These are phyloP conservation scores for Pseudorhiza aurosa DNA, from an alignment of 30 jellyfish, hydroid and myxozoan species.

Conservation along the genomic window DNA sequence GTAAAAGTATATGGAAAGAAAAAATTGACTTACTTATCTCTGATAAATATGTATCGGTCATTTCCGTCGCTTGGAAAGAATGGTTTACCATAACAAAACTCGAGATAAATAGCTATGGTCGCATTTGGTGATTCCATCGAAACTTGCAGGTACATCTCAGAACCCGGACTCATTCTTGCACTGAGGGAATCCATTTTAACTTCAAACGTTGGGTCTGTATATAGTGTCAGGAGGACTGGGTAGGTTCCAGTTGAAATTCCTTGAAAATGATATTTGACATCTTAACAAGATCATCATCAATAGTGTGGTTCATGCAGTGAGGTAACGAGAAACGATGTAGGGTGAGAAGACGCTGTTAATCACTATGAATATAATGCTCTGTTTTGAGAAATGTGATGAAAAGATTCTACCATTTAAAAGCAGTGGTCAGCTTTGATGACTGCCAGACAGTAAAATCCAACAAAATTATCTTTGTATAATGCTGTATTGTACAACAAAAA, in stretches of 20 bases:
- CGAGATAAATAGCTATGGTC: slow-evolving; percentile 61
- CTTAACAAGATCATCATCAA: too few species aligned
- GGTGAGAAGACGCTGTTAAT: too few species aligned
- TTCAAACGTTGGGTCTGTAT: slow-evolving; percentile 40
- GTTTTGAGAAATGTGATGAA: too few species aligned
- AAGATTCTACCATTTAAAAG: too few species aligned
- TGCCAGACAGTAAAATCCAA: too few species aligned
- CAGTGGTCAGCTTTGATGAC: too few species aligned
- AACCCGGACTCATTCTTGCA: slow-evolving; percentile 53
- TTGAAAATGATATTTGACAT: too few species aligned
- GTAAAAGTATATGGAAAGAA: not conserved
- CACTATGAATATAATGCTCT: too few species aligned
- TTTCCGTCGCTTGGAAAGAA: slow-evolving; percentile 23
- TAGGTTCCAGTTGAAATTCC: slow-evolving; percentile 67
- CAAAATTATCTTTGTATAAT: not conserved
- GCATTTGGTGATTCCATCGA: slow-evolving; percentile 58
- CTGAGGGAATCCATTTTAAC: slow-evolving; percentile 28
- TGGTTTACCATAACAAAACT: slow-evolving; percentile 77
- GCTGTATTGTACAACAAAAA: not conserved
- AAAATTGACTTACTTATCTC: slow-evolving; percentile 66
- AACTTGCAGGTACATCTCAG: slow-evolving; percentile 78
- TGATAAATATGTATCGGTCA: slow-evolving; percentile 72
- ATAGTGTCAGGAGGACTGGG: slow-evolving; percentile 57
- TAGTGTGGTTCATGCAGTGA: too few species aligned
- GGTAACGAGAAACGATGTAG: too few species aligned